A percentile compares a stretch with the other conserved stretches of the same genome.
Evolutionary conservation across 2,888 invertebrate genomes (phyloP).

Genomic region (Macrostomum cliftonense): DNA sequence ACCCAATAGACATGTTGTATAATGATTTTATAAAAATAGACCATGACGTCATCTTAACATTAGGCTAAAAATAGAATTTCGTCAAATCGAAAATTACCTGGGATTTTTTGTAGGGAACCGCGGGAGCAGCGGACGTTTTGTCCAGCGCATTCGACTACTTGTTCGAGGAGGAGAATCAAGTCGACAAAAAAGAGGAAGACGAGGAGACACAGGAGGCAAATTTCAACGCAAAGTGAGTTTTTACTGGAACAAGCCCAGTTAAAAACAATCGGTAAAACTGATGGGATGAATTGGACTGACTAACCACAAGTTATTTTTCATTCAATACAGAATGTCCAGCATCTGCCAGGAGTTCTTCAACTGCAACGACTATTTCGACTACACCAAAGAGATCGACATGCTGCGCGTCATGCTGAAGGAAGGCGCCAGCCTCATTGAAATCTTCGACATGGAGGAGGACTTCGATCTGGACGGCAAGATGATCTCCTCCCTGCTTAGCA

Average conservation of each 20-base stretch:
- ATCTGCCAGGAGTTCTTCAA: constrained; percentile 5
- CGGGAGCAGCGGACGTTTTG: not conserved
- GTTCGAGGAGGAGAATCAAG: not conserved
- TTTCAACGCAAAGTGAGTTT: not conserved
- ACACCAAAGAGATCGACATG: constrained; percentile 2
- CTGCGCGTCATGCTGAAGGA: constrained; percentile 6
- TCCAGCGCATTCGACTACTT: not conserved
- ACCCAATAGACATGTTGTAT: too few species aligned
- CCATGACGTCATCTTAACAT: too few species aligned
- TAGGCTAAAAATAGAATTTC: too few species aligned
- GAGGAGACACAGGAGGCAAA: not conserved
- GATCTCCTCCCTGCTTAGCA: constrained; percentile 8
- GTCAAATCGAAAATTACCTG: too few species aligned
- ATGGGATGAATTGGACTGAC: too few species aligned
- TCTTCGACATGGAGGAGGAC: constrained; percentile 12
- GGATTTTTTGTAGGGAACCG: too few species aligned
- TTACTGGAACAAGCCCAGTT: too few species aligned
- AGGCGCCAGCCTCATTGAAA: constrained; percentile 5
- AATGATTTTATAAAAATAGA: too few species aligned
- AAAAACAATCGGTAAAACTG: too few species aligned
- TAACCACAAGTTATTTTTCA: too few species aligned
- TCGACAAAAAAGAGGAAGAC: not conserved
- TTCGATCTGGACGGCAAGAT: constrained; percentile 8
- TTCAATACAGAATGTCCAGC: constrained; percentile 1
- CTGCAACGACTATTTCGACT: constrained; percentile 3